A percentile compares a stretch with the other conserved stretches of the same genome.
Conservation (phyloP, 2,113 vertebrate species). For the Stomatorhinus ivindoensis region DNA sequence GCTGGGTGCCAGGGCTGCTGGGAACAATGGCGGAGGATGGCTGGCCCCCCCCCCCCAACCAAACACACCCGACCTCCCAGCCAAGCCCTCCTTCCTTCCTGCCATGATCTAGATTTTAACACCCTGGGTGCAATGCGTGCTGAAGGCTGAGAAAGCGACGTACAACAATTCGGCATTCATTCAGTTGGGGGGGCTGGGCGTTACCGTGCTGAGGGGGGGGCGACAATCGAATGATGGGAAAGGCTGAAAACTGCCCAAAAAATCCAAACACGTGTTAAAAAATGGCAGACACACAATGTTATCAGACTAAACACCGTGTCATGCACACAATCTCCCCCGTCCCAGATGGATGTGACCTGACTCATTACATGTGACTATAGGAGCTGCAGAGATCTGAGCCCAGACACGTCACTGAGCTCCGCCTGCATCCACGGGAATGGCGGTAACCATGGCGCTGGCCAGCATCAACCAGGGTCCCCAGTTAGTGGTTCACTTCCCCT, state of each 20-base stretch:
- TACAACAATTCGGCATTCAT: conserved; percentile 63
- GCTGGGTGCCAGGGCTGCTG: conserved; percentile 36
- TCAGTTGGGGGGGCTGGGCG: neutral
- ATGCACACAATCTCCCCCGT: neutral
- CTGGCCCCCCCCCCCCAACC: conserved; percentile 49
- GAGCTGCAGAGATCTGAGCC: neutral
- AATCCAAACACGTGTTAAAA: neutral
- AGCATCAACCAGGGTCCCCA: neutral
- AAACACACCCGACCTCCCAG: neutral
- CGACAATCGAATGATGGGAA: conserved; percentile 24
- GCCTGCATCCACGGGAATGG: neutral
- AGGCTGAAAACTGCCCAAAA: neutral
- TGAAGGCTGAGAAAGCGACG: conserved; percentile 40
- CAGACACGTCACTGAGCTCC: neutral
- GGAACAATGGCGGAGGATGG: conserved; percentile 29
- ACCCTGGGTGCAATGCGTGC: conserved; percentile 53
- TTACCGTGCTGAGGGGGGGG: conserved; percentile 19
- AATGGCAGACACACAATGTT: neutral
- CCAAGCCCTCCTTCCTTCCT: conserved; percentile 61
- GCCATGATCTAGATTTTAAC: conserved; percentile 60
- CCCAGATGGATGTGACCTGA: neutral
- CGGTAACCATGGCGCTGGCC: neutral
- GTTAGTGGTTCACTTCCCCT: neutral
- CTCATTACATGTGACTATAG: neutral
- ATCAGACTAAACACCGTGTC: neutral